Percentiles rank a stretch among this genome's conserved stretches.
phyloP scores from a whole-genome alignment of 2,113 vertebrate genomes.

The Deroptyus accipitrinus region DNA sequence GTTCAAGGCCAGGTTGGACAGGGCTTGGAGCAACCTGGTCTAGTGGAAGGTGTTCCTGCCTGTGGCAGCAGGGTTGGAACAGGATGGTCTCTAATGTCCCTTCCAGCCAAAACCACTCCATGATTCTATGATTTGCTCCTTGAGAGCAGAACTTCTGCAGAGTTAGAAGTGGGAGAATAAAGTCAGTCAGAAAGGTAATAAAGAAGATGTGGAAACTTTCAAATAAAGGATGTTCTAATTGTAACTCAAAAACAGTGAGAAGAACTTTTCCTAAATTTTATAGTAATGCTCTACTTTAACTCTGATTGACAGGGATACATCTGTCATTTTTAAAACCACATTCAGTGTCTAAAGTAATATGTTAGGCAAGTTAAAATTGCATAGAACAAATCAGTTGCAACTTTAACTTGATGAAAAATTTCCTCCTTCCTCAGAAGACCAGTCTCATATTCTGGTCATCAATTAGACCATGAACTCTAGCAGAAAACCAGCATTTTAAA shows the following conservation, averaged over 20 bases:
- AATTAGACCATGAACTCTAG: neutral
- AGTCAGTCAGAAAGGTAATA: neutral
- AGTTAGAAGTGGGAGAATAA: neutral
- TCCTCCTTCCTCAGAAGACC: neutral
- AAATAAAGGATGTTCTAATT: neutral
- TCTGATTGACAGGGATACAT: neutral
- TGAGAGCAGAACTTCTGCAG: neutral
- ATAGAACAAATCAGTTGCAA: neutral
- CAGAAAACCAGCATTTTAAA: neutral
- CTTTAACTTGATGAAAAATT: neutral
- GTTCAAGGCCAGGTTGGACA: neutral
- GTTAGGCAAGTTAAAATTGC: neutral
- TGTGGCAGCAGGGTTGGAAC: neutral
- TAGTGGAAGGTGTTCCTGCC: neutral
- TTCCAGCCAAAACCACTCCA: neutral
- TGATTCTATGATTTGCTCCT: neutral
- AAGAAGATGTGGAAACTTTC: neutral
- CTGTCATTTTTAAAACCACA: neutral
- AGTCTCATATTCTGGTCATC: neutral
- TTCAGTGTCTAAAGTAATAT: neutral
- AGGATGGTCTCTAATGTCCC: neutral
- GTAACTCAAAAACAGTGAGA: neutral
- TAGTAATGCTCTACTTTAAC: neutral
- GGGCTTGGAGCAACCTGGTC: neutral
- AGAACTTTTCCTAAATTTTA: neutral